Evolutionary conservation across 2,797 vertebrate genomes (phyloP), one percentile per base, ranked within the genome.

Genomic region (Galaxias olidus): DNA sequence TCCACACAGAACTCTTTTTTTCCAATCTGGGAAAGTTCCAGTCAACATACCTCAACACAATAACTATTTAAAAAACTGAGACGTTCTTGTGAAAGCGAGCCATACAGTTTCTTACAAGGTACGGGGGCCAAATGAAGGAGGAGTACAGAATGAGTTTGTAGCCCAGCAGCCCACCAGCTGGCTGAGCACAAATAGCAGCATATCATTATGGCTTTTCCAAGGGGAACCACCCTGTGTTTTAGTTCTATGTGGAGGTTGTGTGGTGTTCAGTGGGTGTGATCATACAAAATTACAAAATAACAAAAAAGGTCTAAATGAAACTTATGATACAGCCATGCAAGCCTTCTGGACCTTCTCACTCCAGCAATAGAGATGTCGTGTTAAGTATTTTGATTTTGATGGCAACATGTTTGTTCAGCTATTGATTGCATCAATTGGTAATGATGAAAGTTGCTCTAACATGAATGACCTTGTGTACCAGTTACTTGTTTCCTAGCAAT

Each of bases 161-260:
- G 84, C 85, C 73, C 84, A 87, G 86, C 82, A 85, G 81, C 87
- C 90, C 88, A 90, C 90, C 91, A 91, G 91, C 91, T 92, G 90
- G 89, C 79, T 72, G 76, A 83, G 77, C 88, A 86, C 81, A 92
- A 93, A 93, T 93, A 93, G 92, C 87, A 93, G 85, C 83, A 78
- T 93, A 84, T 93, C 86, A 93, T 93, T 93, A 92, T 86, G 88
- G 84, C 82, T 83, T 77, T 69, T 72, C 82, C 61, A 74, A 84
- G 89, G 86, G 72, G 89, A 90, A 91, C 91, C 91, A 91, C 92
- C 92, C 91, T 87, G 87, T 91, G 88, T 92, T 92, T 90, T 90
- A 91, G 83, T 86, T 86, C 84, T 88, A 88, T 87, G 85, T 79
- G 66, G 85, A 89, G 88, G 87, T 90, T 86, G 83, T 90, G 90